Conservation (phyloP, 1,140 invertebrate genomes). For the Cheumatopsyche charites region DNA sequence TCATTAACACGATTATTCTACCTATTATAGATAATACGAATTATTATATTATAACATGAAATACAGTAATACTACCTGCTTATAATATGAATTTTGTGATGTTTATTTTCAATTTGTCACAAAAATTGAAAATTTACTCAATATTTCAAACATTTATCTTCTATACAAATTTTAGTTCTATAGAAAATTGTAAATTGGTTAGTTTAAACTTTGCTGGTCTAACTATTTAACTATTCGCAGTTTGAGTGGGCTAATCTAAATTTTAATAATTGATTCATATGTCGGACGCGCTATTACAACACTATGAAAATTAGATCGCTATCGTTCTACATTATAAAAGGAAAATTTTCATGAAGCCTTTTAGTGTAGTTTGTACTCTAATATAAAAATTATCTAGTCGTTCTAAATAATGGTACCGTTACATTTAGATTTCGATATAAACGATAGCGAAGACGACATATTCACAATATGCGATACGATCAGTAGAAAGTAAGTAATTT, state of each 20-base stretch:
- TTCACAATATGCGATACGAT: slow-evolving; percentile 9
- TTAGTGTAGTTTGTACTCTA: too few species aligned
- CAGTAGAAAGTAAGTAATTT: slow-evolving; percentile 4
- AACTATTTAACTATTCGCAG: slow-evolving; percentile 7
- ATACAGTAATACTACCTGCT: too few species aligned
- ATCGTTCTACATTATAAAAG: neutral
- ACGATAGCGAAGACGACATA: neutral
- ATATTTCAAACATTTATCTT: too few species aligned
- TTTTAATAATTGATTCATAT: slow-evolving; percentile 15
- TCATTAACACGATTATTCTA: too few species aligned
- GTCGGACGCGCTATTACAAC: neutral
- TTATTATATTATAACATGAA: too few species aligned
- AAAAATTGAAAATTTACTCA: too few species aligned
- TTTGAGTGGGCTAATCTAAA: slow-evolving; percentile 8
- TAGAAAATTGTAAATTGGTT: neutral
- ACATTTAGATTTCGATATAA: neutral
- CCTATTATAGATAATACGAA: too few species aligned
- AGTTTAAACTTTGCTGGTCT: neutral
- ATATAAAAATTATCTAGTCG: neutral
- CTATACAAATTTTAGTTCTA: too few species aligned
- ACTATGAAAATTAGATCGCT: neutral
- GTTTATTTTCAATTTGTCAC: too few species aligned
- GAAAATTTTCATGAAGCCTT: too few species aligned
- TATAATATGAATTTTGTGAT: too few species aligned
- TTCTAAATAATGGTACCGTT: neutral